Conservation (phyloP, 2,888 invertebrate genomes). For the Brachypalpus laphriformis region DNA sequence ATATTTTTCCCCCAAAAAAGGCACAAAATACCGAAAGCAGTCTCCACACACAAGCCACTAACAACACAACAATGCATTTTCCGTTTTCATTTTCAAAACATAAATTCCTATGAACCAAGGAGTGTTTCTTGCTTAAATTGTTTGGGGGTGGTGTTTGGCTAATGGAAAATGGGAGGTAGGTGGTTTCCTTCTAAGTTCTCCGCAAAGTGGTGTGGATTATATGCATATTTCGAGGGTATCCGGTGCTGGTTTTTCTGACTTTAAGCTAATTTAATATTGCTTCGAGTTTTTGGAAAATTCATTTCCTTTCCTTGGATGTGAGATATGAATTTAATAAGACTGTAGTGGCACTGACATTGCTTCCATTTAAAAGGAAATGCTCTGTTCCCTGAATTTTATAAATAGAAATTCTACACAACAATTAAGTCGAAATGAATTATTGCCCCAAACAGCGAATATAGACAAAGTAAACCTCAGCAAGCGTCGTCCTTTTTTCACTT, state of each 20-base stretch:
- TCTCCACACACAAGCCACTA: background rate
- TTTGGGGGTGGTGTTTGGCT: constrained; percentile 7
- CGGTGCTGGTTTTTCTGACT: background rate
- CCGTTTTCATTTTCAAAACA: constrained; percentile 23
- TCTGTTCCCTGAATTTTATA: too few relatives aligned
- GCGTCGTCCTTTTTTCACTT: background rate
- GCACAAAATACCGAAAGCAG: background rate
- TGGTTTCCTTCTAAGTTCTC: background rate
- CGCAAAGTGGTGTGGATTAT: background rate
- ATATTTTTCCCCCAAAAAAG: background rate
- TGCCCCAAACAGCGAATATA: background rate
- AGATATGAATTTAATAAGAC: background rate
- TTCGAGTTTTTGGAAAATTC: background rate
- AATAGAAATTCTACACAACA: too few relatives aligned
- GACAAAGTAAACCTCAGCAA: background rate
- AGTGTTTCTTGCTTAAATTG: constrained; percentile 2
- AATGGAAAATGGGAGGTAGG: constrained; percentile 8
- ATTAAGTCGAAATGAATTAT: constrained; percentile 2
- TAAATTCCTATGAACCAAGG: constrained; percentile 10
- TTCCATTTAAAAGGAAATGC: too few relatives aligned
- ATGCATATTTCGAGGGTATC: background rate
- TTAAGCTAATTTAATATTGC: constrained; percentile 7
- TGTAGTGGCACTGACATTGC: too few relatives aligned
- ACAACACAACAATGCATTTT: constrained; percentile 9
- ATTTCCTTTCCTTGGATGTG: background rate